Evolutionary conservation across 2,113 vertebrate species (phyloP), one percentile per base, ranked within the genome.

Genomic region (Condylura cristata): DNA sequence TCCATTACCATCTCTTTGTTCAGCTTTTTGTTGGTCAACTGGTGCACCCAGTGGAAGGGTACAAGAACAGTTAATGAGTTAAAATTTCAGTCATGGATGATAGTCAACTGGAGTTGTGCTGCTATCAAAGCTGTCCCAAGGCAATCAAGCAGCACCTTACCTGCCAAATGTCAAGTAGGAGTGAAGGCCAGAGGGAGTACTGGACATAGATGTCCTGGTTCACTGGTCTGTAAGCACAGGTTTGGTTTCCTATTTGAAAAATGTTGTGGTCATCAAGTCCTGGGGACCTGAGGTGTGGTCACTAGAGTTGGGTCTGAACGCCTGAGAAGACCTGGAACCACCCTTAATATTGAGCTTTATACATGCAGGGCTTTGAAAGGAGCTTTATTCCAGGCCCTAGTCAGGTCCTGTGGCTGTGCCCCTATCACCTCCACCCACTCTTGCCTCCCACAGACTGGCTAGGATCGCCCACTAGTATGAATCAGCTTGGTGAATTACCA

Each of bases 401-500:
- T n/a, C 34, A 71, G n/a, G 22, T 39, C 51, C 51, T 66, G 20
- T 41, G 74, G 26, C 81, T 75, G 22, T 89, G 68, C 22, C 34
- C 58, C 46, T 46, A 3, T 76, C 65, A 68, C 63, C 39, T 71
- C 80, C 63, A 41, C 81, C 85, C 18, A 8, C 20, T 68, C n/a
- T 48, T 84, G 24, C 20, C 34, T 76, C 94, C 81, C 65, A 46
- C 3, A 0, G 18, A 56, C 53, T 56, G 18, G 48, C 48, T 17
- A 51, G 48, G 63, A 51, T 65, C 79, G 26, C 48, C 20, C 24
- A 72, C 37, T 60, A 24, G 30, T 17, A 37, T 51, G 61, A 90
- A 46, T 76, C 53, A 85, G 76, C 61, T 90, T 93, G 85, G 84
- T 76, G 76, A 63, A 56, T 75, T 30, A 51, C 22, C 78, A 51